These are phyloP conservation scores for Neodiprion fabricii DNA, from an alignment of 1,140 invertebrate species.

Conservation along the genomic window DNA sequence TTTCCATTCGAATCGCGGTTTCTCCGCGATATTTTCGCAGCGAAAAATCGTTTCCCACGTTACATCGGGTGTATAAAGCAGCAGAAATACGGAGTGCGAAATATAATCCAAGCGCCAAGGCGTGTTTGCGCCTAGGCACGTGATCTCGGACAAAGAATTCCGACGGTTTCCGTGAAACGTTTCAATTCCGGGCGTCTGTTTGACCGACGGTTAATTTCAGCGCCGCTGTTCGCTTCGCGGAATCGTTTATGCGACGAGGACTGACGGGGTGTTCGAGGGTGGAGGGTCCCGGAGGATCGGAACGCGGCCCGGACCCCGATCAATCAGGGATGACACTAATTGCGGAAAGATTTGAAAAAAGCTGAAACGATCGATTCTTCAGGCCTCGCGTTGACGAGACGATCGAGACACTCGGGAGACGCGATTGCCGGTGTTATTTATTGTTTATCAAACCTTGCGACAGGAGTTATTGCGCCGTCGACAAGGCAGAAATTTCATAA, in stretches of 20 bases:
- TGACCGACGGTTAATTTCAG: neutral
- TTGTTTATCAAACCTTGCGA: slow-evolving; percentile 5
- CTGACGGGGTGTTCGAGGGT: neutral
- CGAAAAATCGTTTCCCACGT: too few species aligned
- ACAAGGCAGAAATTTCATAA: slow-evolving; percentile 3
- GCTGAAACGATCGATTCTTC: neutral
- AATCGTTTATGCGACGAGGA: neutral
- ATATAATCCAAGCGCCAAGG: too few species aligned
- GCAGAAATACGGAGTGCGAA: too few species aligned
- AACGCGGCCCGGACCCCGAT: slow-evolving; percentile 2
- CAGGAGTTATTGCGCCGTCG: slow-evolving; percentile 3
- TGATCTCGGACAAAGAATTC: neutral
- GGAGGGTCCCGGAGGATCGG: neutral
- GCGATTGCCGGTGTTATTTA: neutral
- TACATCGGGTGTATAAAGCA: too few species aligned
- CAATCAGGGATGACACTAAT: slow-evolving; percentile 3
- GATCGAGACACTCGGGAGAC: neutral
- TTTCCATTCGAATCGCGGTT: too few species aligned
- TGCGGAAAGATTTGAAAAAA: slow-evolving; percentile 7
- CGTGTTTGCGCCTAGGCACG: neutral
- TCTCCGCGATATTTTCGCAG: too few species aligned
- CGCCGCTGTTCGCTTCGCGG: neutral
- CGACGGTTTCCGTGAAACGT: neutral
- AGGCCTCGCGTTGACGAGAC: neutral
- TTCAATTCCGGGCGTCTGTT: neutral